Evolutionary conservation across 2,113 vertebrate genomes (phyloP), one percentile per base, ranked within the genome.

Genomic region (Oryzias woworae): DNA sequence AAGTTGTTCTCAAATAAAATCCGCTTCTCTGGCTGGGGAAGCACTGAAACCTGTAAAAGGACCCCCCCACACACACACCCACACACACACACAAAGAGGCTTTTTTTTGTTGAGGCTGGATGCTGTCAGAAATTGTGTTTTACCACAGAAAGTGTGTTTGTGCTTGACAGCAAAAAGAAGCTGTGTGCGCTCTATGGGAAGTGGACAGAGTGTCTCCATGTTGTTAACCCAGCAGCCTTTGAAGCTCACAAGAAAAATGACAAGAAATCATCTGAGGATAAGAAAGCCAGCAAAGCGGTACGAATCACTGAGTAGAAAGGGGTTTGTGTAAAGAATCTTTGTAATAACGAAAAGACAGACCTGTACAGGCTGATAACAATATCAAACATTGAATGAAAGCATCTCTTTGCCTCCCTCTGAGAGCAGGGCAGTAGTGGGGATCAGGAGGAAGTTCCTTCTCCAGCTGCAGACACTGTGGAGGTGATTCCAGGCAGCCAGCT

Each of bases 191-290:
- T 99, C 14, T 99, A 99, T 17, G 97, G 97, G 47, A 99, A 98
- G 81, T 99, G 97, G 97, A 98, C 97, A 0, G 97, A 99, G 72
- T 97, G 96, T 75, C 84, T 99, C 66, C 97, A 96, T 73, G 92
- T 91, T 1, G 85, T 96, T 1, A 95, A 98, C 77, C 83, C 92
- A 0, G 92, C 92, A 24, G 85, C 90, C 0, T 96, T 96, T 0
- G 97, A 99, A 4, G 89, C 94, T 20, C 92, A 94, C 81, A 97
- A 93, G 88, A 98, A 96, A 77, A 95, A 89, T 0, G 94, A 96
- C 80, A 97, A 95, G 88, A 97, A 94, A 67, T 92, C 74, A 7
- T 56, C 92, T 0, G 96, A 95, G 18, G 95, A 96, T 70, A 98
- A 94, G 87, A 97, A 94, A 82, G 91, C 83, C 73, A 80, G 84